Conservation (phyloP, 2,888 invertebrate genomes). For the Drosophila emarginata region DNA sequence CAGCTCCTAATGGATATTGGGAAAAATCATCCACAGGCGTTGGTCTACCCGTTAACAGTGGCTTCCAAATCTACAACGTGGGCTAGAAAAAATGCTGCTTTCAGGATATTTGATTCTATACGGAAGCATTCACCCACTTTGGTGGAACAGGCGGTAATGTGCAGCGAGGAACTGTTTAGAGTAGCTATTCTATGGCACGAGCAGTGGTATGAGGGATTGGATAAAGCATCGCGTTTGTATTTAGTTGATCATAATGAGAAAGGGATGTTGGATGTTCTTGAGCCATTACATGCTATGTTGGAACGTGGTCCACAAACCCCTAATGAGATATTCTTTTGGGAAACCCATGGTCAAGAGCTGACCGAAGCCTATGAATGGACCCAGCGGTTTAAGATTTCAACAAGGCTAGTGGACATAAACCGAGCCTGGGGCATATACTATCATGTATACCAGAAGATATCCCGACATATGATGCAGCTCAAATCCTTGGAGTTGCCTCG, state of each 20-base stretch:
- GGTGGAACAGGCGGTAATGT: conserved; percentile 98
- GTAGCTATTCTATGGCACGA: conserved; percentile 99
- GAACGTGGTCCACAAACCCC: conserved; percentile 97
- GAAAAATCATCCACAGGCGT: conserved; percentile 94
- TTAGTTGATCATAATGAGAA: conserved; percentile 98
- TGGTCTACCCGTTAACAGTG: conserved; percentile 98
- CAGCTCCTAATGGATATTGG: conserved; percentile 95
- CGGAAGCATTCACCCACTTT: conserved; percentile 95
- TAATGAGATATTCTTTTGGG: conserved; percentile 98
- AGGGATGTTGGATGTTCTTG: conserved; percentile 97
- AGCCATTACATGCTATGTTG: conserved; percentile 96
- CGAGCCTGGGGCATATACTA: conserved; percentile 99
- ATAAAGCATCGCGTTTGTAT: conserved; percentile 96
- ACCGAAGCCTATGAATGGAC: conserved; percentile 98
- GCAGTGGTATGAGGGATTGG: conserved; percentile 98
- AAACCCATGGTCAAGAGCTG: conserved; percentile 97
- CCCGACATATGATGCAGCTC: conserved; percentile 95
- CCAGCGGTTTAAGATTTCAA: conserved; percentile 92
- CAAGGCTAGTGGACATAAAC: conserved; percentile 94
- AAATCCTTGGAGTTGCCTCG: conserved; percentile 96
- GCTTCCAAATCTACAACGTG: conserved; percentile 96
- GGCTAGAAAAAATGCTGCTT: conserved; percentile 94
- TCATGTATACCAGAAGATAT: conserved; percentile 98
- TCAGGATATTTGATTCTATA: conserved; percentile 97
- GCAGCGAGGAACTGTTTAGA: conserved; percentile 97